A percentile compares a stretch with the other conserved stretches of the same genome.
Conservation (phyloP, 2,888 invertebrate genomes). For the Arge pagana region DNA sequence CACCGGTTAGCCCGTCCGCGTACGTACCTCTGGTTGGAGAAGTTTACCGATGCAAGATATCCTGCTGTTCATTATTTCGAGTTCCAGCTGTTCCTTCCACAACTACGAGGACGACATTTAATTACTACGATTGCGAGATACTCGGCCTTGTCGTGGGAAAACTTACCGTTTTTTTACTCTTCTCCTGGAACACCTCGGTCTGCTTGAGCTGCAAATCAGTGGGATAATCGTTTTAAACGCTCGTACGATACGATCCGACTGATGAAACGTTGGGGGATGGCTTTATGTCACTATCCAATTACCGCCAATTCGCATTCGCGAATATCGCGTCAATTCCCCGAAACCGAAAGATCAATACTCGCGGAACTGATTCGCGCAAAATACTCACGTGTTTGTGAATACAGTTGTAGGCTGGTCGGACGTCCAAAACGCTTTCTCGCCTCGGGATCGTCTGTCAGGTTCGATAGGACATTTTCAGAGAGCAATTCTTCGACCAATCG, state of each 20-base stretch:
- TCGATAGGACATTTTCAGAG: neutral
- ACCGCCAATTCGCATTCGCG: too few species aligned
- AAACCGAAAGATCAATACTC: too few species aligned
- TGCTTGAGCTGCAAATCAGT: slow-evolving; percentile 53
- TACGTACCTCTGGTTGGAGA: slow-evolving; percentile 44
- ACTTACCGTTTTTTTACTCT: slow-evolving; percentile 50
- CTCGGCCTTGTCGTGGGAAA: neutral
- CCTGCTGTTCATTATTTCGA: slow-evolving; percentile 50
- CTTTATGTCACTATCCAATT: too few species aligned
- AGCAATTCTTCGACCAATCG: neutral
- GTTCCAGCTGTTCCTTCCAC: slow-evolving; percentile 48
- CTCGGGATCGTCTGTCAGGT: slow-evolving; percentile 47
- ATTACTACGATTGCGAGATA: too few species aligned
- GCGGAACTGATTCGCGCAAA: slow-evolving; percentile 8
- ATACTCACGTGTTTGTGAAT: slow-evolving; percentile 54
- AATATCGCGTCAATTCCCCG: too few species aligned
- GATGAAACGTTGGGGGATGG: too few species aligned
- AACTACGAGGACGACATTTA: slow-evolving; percentile 36
- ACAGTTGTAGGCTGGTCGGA: slow-evolving; percentile 52
- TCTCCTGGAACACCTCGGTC: slow-evolving; percentile 49
- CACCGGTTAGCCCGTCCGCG: neutral
- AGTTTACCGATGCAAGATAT: slow-evolving; percentile 49
- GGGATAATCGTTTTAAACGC: too few species aligned
- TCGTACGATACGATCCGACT: too few species aligned
- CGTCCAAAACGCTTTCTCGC: slow-evolving; percentile 48